These are phyloP conservation scores for Hyposoter didymator DNA, from an alignment of 2,888 invertebrate species.

Conservation along the genomic window DNA sequence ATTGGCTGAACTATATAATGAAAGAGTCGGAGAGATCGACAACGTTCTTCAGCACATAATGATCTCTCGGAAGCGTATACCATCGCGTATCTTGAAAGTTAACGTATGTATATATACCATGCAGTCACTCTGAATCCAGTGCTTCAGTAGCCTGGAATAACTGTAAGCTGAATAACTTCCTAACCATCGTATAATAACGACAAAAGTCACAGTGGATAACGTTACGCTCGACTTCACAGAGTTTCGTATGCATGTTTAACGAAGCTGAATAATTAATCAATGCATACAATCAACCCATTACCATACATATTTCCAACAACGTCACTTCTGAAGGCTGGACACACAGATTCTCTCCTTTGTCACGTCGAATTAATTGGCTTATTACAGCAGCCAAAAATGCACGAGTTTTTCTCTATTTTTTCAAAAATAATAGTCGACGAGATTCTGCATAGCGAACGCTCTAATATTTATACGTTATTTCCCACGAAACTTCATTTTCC, in stretches of 20 bases:
- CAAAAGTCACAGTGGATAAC: constrained; percentile 63
- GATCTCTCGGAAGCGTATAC: constrained; percentile 22
- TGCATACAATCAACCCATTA: constrained; percentile 64
- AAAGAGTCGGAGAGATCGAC: constrained; percentile 15
- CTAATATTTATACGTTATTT: not conserved
- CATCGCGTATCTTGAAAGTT: not conserved
- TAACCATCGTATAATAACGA: constrained; percentile 31
- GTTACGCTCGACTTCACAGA: constrained; percentile 60
- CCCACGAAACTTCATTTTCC: not conserved
- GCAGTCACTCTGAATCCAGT: constrained; percentile 9
- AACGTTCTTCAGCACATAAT: constrained; percentile 16
- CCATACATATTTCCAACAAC: constrained; percentile 60
- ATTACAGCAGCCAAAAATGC: not conserved
- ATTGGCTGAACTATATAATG: not conserved
- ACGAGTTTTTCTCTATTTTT: not conserved
- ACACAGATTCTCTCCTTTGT: constrained; percentile 17
- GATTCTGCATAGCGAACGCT: not conserved
- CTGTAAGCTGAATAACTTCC: constrained; percentile 60
- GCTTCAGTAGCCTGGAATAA: constrained; percentile 49
- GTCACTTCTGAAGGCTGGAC: constrained; percentile 33
- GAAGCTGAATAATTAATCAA: constrained; percentile 69
- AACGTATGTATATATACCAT: not conserved
- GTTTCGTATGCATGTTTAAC: constrained; percentile 69
- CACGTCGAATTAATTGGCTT: constrained; percentile 17
- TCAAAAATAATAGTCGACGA: not conserved